Evolutionary conservation across 2,888 invertebrate genomes (phyloP).

Genomic region (Diarsia rubi): DNA sequence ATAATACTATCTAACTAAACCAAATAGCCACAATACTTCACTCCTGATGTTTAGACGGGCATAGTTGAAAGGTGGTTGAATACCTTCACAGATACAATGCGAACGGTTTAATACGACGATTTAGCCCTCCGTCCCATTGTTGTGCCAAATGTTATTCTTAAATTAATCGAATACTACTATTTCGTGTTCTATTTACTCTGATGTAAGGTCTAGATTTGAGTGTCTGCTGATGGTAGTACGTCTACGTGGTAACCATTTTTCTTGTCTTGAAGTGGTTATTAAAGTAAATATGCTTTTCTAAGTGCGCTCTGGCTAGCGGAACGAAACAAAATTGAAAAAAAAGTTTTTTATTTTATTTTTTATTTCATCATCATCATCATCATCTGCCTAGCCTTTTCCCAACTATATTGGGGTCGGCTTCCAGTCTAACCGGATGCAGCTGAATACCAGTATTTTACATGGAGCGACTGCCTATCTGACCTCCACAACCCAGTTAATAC

Average conservation of each 20-base stretch:
- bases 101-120: conserved; percentile 83
- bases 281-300: conserved; percentile 22
- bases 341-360: no score
- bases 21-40: conserved; percentile 21
- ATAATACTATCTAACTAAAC: not conserved
- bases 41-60: conserved; percentile 71
- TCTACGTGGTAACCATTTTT: conserved; percentile 12
- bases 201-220: conserved; percentile 41
- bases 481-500: no score
- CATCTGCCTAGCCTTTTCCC: no score
- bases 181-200: conserved; percentile 18
- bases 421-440: no score
- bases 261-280: conserved; percentile 17
- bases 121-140: conserved; percentile 79
- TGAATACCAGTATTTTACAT: no score
- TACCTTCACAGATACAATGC: conserved; percentile 85
- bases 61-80: conserved; percentile 83
- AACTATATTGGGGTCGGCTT: no score
- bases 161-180: conserved; percentile 52
- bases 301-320: not conserved
- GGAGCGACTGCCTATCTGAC: no score
- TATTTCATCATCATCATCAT: no score
- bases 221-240: not conserved
- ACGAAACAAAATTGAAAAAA: not conserved
- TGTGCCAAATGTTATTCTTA: conserved; percentile 70